Evolutionary conservation across 2,888 invertebrate genomes (phyloP).

Genomic region (Leptinotarsa rubiginosa): DNA sequence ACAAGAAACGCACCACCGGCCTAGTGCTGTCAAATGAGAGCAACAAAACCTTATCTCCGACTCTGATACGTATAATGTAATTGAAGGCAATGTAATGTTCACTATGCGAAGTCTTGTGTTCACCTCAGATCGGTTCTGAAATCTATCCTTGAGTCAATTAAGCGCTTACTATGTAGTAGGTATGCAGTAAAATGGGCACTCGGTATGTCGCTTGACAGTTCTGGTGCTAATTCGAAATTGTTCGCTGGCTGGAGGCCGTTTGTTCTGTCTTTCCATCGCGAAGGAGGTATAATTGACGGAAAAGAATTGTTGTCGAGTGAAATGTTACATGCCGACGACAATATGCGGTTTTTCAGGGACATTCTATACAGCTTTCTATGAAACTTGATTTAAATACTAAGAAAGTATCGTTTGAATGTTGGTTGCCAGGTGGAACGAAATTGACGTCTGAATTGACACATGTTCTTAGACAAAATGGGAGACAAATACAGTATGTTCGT

Average conservation of each 20-base stretch:
- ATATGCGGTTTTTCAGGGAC: constrained; percentile 12
- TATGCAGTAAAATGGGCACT: constrained; percentile 32
- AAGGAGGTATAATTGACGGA: constrained; percentile 14
- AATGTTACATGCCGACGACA: constrained; percentile 14
- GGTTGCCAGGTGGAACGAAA: not conserved
- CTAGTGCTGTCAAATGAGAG: constrained; percentile 29
- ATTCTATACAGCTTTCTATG: constrained; percentile 11
- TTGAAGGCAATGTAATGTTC: constrained; percentile 40
- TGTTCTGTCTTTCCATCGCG: constrained; percentile 19
- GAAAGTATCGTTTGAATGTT: not conserved
- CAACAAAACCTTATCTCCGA: constrained; percentile 37
- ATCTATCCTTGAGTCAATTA: constrained; percentile 38
- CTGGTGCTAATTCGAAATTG: constrained; percentile 28
- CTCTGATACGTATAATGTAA: constrained; percentile 34
- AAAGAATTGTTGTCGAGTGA: constrained; percentile 15
- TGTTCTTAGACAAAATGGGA: not conserved
- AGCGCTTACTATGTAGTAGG: constrained; percentile 32
- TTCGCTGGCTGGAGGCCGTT: constrained; percentile 21
- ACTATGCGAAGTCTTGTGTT: constrained; percentile 29
- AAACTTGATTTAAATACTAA: not conserved
- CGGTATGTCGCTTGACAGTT: constrained; percentile 32
- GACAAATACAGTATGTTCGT: too few relatives aligned
- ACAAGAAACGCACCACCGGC: constrained; percentile 34
- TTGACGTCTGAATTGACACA: not conserved
- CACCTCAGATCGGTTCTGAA: constrained; percentile 27